Evolutionary conservation across 1,140 invertebrate species (phyloP), one percentile per base, ranked within the genome.

Genomic region (Argopecten irradians): DNA sequence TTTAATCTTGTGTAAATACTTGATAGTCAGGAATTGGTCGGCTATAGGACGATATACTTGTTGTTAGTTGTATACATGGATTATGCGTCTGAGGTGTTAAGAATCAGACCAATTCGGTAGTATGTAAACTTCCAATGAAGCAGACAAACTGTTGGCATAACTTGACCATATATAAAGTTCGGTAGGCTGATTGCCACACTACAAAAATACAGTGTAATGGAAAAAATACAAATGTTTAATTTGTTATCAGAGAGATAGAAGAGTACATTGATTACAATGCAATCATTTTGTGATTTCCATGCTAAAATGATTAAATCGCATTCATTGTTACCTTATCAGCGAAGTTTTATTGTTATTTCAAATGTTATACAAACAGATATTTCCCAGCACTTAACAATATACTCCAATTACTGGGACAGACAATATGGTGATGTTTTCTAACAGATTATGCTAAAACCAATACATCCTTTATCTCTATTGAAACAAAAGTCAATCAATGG

Each of bases 111-210:
- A 71, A 71, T 71, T 71, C 55, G 55, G 55, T 71, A 71, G 55
- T 71, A 5, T 71, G 5, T 71, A 71, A 39, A n/a, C 55, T 28
- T 71, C 28, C 55, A 0, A 71, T 22, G 5, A 71, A 71, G 55
- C n/a, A 71, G 55, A 71, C 55, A 71, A 71, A 71, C 11, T 71
- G 55, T 71, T 71, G 55, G 55, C 55, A 71, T 71, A 71, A 71
- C 55, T 71, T 71, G n/a, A 71, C 55, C 55, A 71, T 71, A 71
- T n/a, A 71, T 71, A 71, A 28, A 3, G 55, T 71, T 71, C 55
- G 55, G 55, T 71, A 71, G 55, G 8, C 8, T 28, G 16, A 5
- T 39, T 39, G 5, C 13, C 36, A 13, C 36, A n/a, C n/a, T n/a
- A n/a, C n/a, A n/a, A n/a, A n/a, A n/a, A n/a, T n/a, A n/a, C n/a